Conservation (phyloP, 2,888 invertebrate genomes). For the Plebejus melissa region DNA sequence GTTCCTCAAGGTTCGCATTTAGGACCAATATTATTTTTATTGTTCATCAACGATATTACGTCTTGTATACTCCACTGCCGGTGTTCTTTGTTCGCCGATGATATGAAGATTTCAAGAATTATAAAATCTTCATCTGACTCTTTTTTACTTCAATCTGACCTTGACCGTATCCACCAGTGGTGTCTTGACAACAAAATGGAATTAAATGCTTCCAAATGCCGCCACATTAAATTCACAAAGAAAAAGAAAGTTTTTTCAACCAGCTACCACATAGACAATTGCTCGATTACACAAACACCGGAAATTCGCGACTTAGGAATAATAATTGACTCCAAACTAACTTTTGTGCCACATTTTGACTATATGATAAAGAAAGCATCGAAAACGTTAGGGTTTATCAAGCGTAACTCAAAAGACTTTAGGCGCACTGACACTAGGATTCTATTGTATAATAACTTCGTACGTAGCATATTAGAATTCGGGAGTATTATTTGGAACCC, state of each 20-base stretch:
- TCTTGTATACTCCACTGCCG: background rate
- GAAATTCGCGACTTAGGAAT: no score
- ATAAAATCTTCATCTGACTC: background rate
- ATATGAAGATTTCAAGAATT: conserved; percentile 8
- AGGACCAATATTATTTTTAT: conserved; percentile 27
- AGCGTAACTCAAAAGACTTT: no score
- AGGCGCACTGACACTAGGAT: no score
- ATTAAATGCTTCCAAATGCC: background rate
- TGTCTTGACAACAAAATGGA: background rate
- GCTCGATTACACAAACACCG: no score
- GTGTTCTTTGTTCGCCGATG: conserved; percentile 6
- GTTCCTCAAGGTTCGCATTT: conserved; percentile 29
- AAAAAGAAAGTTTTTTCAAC: background rate
- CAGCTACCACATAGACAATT: background rate
- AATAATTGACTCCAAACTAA: no score
- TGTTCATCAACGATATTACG: conserved; percentile 28
- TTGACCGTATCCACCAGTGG: background rate
- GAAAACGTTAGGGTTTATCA: no score
- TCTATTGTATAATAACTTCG: background rate
- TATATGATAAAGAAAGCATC: no score
- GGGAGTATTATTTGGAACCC: background rate
- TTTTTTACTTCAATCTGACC: background rate
- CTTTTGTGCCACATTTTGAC: no score
- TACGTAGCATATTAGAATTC: background rate
- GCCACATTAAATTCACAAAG: background rate